Percentiles rank a stretch among this genome's conserved stretches.
Evolutionary conservation across 2,888 invertebrate species (phyloP).

Genomic region (Syrphus vitripennis): DNA sequence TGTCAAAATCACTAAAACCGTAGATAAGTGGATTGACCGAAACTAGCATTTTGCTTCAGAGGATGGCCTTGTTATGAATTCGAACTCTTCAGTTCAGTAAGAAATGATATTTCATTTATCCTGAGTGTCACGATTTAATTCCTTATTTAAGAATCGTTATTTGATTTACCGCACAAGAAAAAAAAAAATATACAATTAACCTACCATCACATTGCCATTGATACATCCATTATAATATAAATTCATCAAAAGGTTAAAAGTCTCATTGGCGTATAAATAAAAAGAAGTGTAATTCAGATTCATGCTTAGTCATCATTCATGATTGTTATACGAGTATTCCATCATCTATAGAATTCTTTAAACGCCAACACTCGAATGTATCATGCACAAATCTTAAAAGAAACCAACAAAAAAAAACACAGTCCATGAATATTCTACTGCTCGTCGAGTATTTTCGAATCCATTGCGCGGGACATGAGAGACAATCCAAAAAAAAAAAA

Average conservation of each 20-base stretch:
- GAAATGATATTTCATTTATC: background rate
- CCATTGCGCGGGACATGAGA: slow-evolving; percentile 40
- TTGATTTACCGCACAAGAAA: background rate
- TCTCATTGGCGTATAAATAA: background rate
- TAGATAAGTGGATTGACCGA: too few species aligned
- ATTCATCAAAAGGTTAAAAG: slow-evolving; percentile 33
- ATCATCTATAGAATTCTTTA: slow-evolving; percentile 29
- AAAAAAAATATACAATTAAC: background rate
- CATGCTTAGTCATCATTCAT: slow-evolving; percentile 41
- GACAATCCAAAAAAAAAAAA: background rate
- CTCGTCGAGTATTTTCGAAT: background rate
- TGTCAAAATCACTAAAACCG: too few species aligned
- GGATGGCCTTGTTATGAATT: too few species aligned
- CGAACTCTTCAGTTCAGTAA: too few species aligned
- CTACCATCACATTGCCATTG: background rate
- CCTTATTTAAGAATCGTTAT: background rate
- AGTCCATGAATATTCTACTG: slow-evolving; percentile 6
- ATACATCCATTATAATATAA: slow-evolving; percentile 44
- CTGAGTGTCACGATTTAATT: background rate
- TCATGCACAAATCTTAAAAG: background rate
- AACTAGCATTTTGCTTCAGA: too few species aligned
- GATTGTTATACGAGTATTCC: slow-evolving; percentile 31
- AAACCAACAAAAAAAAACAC: background rate
- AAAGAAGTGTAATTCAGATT: slow-evolving; percentile 19
- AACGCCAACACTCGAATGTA: slow-evolving; percentile 49